Conservation (phyloP, 1,140 invertebrate species). For the Drosophila triauraria region DNA sequence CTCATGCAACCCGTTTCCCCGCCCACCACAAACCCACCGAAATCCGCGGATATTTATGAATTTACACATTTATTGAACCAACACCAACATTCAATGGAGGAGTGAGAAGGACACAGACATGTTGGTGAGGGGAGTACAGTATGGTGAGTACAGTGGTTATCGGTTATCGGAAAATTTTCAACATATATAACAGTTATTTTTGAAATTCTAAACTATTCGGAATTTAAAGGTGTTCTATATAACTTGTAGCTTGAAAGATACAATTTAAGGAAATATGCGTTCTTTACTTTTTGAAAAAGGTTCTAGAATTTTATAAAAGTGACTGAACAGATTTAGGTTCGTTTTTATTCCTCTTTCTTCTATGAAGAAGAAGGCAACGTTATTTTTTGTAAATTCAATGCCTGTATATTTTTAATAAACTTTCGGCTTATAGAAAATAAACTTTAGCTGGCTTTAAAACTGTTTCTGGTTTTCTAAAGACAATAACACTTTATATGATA, state of each 20-base stretch:
- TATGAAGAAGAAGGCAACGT: slow-evolving; percentile 1
- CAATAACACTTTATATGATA: neutral
- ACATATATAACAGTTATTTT: neutral
- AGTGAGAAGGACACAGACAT: slow-evolving; percentile 29
- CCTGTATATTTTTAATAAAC: neutral
- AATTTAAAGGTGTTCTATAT: neutral
- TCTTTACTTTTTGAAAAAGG: neutral
- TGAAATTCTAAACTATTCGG: neutral
- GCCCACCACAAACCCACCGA: slow-evolving; percentile 20
- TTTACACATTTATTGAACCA: slow-evolving; percentile 39
- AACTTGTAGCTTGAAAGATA: neutral
- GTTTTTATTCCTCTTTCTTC: slow-evolving; percentile 7
- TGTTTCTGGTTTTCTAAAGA: neutral
- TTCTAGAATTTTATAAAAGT: too few species aligned
- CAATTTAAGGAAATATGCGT: too few species aligned
- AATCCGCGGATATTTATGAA: slow-evolving; percentile 11
- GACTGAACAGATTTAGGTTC: neutral
- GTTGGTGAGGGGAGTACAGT: slow-evolving; percentile 14
- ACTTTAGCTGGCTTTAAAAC: neutral
- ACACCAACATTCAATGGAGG: slow-evolving; percentile 35
- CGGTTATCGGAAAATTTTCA: neutral
- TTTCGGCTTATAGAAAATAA: neutral
- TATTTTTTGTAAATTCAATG: neutral
- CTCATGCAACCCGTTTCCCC: slow-evolving; percentile 1
- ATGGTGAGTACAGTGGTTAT: slow-evolving; percentile 10